A percentile compares a stretch with the other conserved stretches of the same genome.
These are phyloP conservation scores for Pseudomyrmex flavicornis DNA, from an alignment of 1,140 invertebrate species.

Conservation along the genomic window DNA sequence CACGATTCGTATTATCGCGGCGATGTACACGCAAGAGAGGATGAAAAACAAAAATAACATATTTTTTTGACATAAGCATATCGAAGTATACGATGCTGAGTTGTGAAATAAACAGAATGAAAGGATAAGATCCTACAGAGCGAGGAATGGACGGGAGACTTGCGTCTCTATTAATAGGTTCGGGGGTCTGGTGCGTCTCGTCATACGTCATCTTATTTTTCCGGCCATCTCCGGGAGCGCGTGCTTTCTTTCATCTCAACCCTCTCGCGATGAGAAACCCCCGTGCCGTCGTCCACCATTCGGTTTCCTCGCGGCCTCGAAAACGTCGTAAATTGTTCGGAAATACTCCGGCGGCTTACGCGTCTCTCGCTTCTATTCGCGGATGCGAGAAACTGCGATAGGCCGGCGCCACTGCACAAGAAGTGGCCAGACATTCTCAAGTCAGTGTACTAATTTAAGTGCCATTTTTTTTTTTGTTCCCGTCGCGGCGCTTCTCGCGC, in stretches of 20 bases:
- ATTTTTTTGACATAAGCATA: neutral
- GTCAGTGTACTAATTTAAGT: neutral
- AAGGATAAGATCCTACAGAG: neutral
- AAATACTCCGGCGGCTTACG: conserved; percentile 32
- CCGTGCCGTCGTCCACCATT: conserved; percentile 41
- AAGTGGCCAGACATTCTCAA: neutral
- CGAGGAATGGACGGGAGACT: conserved; percentile 2
- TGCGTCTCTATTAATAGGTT: conserved; percentile 65
- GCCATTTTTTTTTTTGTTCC: conserved; percentile 3
- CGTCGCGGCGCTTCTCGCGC: neutral
- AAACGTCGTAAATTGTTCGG: conserved; percentile 67
- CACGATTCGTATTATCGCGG: conserved; percentile 18
- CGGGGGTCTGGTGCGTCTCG: conserved; percentile 40
- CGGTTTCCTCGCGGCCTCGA: conserved; percentile 49
- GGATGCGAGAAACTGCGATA: conserved; percentile 50
- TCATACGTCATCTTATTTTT: conserved; percentile 72
- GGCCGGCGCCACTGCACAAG: neutral
- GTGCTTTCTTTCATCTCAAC: conserved; percentile 69
- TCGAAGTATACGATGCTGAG: neutral
- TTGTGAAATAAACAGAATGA: neutral
- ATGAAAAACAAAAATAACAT: no score
- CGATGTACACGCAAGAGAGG: no score
- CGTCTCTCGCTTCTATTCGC: conserved; percentile 65
- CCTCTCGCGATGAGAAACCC: conserved; percentile 31
- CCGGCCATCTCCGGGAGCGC: conserved; percentile 23